These are phyloP conservation scores for Brachycybe producta DNA, from an alignment of 2,888 invertebrate species.

Conservation along the genomic window DNA sequence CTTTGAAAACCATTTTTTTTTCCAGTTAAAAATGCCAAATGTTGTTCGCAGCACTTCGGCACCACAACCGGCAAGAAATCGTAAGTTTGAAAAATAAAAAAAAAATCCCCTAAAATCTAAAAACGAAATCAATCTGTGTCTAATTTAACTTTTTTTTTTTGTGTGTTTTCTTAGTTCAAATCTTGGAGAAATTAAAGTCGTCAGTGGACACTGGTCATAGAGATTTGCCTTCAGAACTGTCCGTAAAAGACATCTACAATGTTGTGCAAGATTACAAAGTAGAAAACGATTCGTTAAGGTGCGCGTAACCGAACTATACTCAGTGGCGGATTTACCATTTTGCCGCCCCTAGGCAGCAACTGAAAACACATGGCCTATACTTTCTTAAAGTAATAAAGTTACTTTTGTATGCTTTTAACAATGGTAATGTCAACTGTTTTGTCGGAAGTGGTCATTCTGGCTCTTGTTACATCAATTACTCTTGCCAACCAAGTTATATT, in stretches of 20 bases:
- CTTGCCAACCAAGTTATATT: too few species aligned
- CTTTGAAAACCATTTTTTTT: neutral
- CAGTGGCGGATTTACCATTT: too few species aligned
- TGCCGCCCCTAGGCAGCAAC: too few species aligned
- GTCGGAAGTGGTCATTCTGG: too few species aligned
- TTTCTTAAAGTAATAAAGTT: too few species aligned
- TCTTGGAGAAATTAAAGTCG: slow-evolving; percentile 18
- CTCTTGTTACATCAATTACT: too few species aligned
- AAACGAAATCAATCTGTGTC: neutral
- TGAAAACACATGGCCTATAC: too few species aligned
- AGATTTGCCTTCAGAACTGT: slow-evolving; percentile 18
- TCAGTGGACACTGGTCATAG: slow-evolving; percentile 20
- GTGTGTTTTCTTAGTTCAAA: too few species aligned
- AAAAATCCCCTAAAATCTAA: neutral
- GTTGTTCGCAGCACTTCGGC: slow-evolving; percentile 18
- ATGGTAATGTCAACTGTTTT: too few species aligned
- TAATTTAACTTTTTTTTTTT: slow-evolving; percentile 4
- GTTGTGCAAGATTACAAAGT: slow-evolving; percentile 69
- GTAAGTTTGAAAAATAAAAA: slow-evolving; percentile 30
- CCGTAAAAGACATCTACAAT: slow-evolving; percentile 59
- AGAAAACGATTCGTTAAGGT: slow-evolving; percentile 38
- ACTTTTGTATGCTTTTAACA: too few species aligned
- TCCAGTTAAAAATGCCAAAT: slow-evolving; percentile 11
- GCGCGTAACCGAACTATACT: slow-evolving; percentile 20
- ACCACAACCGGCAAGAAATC: slow-evolving; percentile 19